Evolutionary conservation across 1,140 invertebrate species (phyloP).

Genomic region (Tetraneura akinire): DNA sequence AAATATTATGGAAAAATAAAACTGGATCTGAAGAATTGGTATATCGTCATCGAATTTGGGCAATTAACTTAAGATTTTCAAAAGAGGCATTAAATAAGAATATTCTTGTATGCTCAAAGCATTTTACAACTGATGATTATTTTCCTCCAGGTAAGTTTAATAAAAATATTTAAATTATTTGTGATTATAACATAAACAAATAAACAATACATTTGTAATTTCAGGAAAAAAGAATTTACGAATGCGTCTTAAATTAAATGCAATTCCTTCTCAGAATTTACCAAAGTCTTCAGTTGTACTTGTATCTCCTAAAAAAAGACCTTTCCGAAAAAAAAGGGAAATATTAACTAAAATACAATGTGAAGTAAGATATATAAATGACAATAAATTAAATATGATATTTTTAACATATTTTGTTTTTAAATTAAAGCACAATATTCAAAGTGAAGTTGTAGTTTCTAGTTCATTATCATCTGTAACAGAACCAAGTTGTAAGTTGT

Average conservation of each 20-base stretch:
- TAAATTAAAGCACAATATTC: too few relatives aligned
- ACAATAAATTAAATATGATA: too few relatives aligned
- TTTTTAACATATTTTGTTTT: too few relatives aligned
- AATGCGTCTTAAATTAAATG: background rate
- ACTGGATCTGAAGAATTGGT: background rate
- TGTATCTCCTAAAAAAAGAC: background rate
- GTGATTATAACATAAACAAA: too few relatives aligned
- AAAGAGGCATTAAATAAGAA: background rate
- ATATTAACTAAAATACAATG: background rate
- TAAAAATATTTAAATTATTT: background rate
- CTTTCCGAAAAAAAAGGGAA: background rate
- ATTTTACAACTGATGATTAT: background rate
- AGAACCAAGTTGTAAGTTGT: too few relatives aligned
- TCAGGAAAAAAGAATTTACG: background rate
- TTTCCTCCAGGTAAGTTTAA: background rate
- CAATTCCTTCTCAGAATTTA: background rate
- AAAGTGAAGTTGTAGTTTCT: too few relatives aligned
- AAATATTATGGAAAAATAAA: slow-evolving; percentile 4
- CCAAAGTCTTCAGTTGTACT: background rate
- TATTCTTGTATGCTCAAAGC: background rate
- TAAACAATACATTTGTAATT: too few relatives aligned
- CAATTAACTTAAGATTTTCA: background rate
- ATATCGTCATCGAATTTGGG: background rate
- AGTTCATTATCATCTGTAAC: too few relatives aligned
- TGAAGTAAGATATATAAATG: background rate